Percentiles rank a stretch among this genome's conserved stretches.
Conservation (phyloP, 1,140 invertebrate species). For the Bilobella aurantiaca region DNA sequence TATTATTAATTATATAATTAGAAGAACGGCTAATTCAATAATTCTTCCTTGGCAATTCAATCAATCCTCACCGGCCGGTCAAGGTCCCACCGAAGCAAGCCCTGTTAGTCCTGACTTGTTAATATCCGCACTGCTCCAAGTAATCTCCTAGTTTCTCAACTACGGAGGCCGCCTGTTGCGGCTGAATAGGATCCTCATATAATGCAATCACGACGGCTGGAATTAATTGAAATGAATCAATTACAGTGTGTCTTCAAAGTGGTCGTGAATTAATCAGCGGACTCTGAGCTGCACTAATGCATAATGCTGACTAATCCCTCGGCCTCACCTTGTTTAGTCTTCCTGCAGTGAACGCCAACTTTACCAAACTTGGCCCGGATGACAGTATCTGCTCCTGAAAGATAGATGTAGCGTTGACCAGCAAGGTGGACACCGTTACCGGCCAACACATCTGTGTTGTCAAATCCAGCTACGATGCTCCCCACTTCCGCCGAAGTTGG, state of each 20-base stretch:
- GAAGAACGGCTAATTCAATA: neutral
- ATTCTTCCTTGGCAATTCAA: neutral
- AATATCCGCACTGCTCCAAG: slow-evolving; percentile 86
- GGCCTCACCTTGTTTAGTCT: slow-evolving; percentile 69
- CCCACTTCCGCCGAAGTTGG: slow-evolving; percentile 77
- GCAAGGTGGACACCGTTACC: slow-evolving; percentile 77
- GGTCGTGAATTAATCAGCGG: neutral
- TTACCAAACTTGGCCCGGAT: slow-evolving; percentile 82
- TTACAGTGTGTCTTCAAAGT: neutral
- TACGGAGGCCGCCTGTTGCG: slow-evolving; percentile 84
- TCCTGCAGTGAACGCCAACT: slow-evolving; percentile 86
- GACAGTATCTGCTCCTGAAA: slow-evolving; percentile 78
- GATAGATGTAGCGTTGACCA: slow-evolving; percentile 80
- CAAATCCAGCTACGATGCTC: slow-evolving; percentile 74
- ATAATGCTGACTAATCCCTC: neutral
- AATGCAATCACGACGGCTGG: slow-evolving; percentile 81
- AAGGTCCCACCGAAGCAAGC: neutral
- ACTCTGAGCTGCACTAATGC: neutral
- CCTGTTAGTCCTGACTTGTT: slow-evolving; percentile 38
- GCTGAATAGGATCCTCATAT: slow-evolving; percentile 87
- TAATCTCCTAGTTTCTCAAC: slow-evolving; percentile 92
- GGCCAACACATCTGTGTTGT: slow-evolving; percentile 70
- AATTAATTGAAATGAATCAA: slow-evolving; percentile 38
- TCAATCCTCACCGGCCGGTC: neutral
- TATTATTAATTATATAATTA: neutral